Base-by-base conservation (phyloP, 1,140 invertebrate species). In the Drosophila rufa region DNA sequence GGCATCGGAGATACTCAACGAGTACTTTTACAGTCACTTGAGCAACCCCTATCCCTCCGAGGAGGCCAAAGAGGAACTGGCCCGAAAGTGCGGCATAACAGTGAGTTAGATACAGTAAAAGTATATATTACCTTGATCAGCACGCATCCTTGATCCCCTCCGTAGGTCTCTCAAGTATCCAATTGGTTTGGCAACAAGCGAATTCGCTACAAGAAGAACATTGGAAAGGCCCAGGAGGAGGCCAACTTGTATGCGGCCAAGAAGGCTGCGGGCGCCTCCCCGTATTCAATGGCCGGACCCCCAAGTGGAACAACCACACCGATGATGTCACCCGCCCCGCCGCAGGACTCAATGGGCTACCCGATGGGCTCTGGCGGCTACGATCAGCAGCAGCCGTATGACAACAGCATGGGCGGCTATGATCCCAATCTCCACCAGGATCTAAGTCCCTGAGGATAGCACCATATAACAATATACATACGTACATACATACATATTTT, bases 171-270 rank as follows among this genome's bases (percentile, higher is more conserved):
- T 0, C 95, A 98, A 96, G 98, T 99, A 61, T 98, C 97, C 64
- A 99, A 98, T 95, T 99, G 99, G 99, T 99, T 99, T 93, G 99
- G 99, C 78, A 99, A 99, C 94, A 99, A 99, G 93, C 96, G 99
- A 92, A 99, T 99, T 94, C 96, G 99, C 91, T 99, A 99, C 94
- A 99, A 99, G 96, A 99, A 99, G 95, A 99, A 99, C 94, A 99
- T 99, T 79, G 98, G 99, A 78, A 99, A 99, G 94, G 99, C 99
- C 62, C 99, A 99, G 93, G 99, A 99, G 94, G 99, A 99, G 94
- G 99, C 99, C 42, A 99, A 99, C 94, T 94, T 99, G 82, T 99
- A 99, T 93, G 99, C 99, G 78, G 98, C 99, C 51, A 99, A 99
- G 95, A 99, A 99, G 94, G 98, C 98, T 91, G 98, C 98, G 75